Percentiles rank a stretch among this genome's conserved stretches.
Conservation (phyloP, 2,888 invertebrate genomes). For the Xylota segnis region DNA sequence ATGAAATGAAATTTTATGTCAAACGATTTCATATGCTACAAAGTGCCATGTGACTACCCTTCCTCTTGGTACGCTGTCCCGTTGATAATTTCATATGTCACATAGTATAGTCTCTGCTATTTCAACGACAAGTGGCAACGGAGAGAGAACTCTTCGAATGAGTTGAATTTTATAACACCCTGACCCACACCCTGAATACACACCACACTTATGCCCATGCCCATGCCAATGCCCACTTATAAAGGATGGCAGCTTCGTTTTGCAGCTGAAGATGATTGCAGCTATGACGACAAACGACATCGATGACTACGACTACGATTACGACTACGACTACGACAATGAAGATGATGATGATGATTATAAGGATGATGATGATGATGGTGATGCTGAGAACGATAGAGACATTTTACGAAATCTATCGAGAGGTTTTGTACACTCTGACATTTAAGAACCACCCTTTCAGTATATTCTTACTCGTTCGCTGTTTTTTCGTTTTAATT, state of each 20-base stretch:
- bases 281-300: slow-evolving; percentile 55
- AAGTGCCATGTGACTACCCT: slow-evolving; percentile 12
- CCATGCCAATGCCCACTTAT: slow-evolving; percentile 28
- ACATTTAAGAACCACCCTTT: slow-evolving; percentile 64
- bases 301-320: slow-evolving; percentile 12
- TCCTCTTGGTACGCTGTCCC: neutral
- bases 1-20: slow-evolving; percentile 70
- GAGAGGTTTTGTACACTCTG: slow-evolving; percentile 57
- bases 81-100: slow-evolving; percentile 52
- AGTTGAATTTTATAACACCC: slow-evolving; percentile 34
- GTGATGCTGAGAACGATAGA: slow-evolving; percentile 45
- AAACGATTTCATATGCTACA: slow-evolving; percentile 48
- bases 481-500: slow-evolving; percentile 34
- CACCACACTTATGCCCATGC: slow-evolving; percentile 24
- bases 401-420: slow-evolving; percentile 61
- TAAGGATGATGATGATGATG: slow-evolving; percentile 14
- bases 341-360: slow-evolving; percentile 25
- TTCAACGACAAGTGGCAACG: slow-evolving; percentile 1
- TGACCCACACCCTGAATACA: slow-evolving; percentile 1
- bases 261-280: slow-evolving; percentile 62
- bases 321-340: slow-evolving; percentile 6
- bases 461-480: slow-evolving; percentile 6
- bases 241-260: slow-evolving; percentile 47
- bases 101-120: slow-evolving; percentile 31
- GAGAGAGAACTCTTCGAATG: slow-evolving; percentile 17